A percentile compares a stretch with the other conserved stretches of the same genome.
Evolutionary conservation across 2,113 vertebrate genomes (phyloP).

Genomic region (Rafetus swinhoei): DNA sequence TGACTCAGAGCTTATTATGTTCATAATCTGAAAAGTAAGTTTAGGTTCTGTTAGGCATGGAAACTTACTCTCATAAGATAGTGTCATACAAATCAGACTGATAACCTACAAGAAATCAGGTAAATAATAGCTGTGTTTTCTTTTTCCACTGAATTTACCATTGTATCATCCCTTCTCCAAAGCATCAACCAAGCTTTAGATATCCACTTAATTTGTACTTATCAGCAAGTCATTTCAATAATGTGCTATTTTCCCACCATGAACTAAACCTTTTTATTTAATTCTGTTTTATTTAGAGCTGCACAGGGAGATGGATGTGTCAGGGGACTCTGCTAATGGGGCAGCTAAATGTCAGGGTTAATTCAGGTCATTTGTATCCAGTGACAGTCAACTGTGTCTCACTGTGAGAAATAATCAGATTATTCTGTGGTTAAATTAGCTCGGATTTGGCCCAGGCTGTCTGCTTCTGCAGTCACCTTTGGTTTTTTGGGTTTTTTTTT

Average conservation of each 20-base stretch:
- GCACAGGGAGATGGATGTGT: background rate
- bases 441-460: background rate
- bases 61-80: background rate
- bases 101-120: background rate
- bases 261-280: background rate
- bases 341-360: background rate
- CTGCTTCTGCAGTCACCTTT: background rate
- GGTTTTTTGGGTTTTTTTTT: background rate
- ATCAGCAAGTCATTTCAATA: background rate
- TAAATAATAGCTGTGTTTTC: background rate
- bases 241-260: background rate
- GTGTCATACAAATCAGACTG: background rate
- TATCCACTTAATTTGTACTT: no score
- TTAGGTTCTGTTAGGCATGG: background rate
- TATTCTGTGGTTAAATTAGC: background rate
- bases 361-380: background rate
- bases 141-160: background rate
- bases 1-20: background rate
- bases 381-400: background rate
- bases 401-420: background rate
- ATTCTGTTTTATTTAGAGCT: background rate
- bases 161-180: background rate
- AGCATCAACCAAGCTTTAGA: background rate
- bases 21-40: background rate
- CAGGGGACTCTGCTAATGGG: background rate